A percentile compares a stretch with the other conserved stretches of the same genome.
phyloP scores from a whole-genome alignment of 2,797 vertebrate species.

The Darevskia mixta region DNA sequence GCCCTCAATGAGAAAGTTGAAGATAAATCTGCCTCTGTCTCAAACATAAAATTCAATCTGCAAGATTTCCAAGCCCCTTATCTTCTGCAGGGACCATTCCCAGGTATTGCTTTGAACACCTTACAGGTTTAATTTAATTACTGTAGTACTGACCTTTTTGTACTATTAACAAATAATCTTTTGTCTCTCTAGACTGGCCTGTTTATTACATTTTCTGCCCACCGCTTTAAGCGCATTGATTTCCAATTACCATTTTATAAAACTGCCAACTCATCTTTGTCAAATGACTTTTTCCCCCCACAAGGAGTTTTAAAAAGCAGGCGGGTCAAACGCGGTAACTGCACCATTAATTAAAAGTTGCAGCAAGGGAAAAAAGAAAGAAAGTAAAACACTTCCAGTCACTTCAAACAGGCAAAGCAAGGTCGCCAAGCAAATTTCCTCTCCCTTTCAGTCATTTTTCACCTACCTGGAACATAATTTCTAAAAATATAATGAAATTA shows the following conservation, averaged over 20 bases:
- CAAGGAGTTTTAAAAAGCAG: conserved; percentile 50
- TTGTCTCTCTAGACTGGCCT: conserved; percentile 58
- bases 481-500: conserved; percentile 18
- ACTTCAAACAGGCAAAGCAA: conserved; percentile 22
- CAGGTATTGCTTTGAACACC: conserved; percentile 51
- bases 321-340: conserved; percentile 52
- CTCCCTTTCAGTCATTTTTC: background rate
- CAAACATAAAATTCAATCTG: background rate
- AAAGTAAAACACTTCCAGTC: conserved; percentile 27
- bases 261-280: conserved; percentile 67
- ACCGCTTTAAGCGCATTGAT: conserved; percentile 70
- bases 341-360: conserved; percentile 66
- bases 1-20: conserved; percentile 24
- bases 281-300: conserved; percentile 23
- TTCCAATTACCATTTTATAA: conserved; percentile 73
- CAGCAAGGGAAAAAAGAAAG: conserved; percentile 39
- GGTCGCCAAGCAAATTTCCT: background rate
- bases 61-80: conserved; percentile 9
- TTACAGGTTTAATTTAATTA: conserved; percentile 76
- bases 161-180: conserved; percentile 72
- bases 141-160: conserved; percentile 63
- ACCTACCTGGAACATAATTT: background rate
- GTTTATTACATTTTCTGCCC: conserved; percentile 69
- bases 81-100: conserved; percentile 43
- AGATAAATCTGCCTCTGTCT: conserved; percentile 28